Evolutionary conservation across 2,113 vertebrate genomes (phyloP).

Genomic region (Oryzias melastigma): DNA sequence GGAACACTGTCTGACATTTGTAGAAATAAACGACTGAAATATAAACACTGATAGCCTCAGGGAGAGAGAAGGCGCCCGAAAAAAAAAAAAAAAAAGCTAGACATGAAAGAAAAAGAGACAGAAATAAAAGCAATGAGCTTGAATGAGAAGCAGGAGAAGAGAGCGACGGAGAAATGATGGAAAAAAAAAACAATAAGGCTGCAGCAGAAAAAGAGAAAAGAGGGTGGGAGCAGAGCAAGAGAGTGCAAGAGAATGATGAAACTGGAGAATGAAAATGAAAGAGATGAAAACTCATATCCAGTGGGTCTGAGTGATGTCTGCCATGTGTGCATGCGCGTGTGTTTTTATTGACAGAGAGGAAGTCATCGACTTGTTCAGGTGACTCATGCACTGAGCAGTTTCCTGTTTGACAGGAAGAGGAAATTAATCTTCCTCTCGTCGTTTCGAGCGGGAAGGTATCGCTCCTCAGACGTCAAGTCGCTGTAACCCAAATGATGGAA

Average conservation of each 20-base stretch:
- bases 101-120: slow-evolving; percentile 54
- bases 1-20: slow-evolving; percentile 75
- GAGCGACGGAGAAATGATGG: slow-evolving; percentile 56
- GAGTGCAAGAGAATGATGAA: slow-evolving; percentile 52
- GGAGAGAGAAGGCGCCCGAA: slow-evolving; percentile 38
- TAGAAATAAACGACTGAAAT: slow-evolving; percentile 78
- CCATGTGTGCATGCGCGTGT: slow-evolving; percentile 16
- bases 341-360: slow-evolving; percentile 53
- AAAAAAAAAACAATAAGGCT: slow-evolving; percentile 57
- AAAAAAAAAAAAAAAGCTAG: slow-evolving; percentile 17
- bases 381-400: slow-evolving; percentile 51
- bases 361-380: slow-evolving; percentile 58
- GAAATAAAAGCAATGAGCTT: slow-evolving; percentile 54
- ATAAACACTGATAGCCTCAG: slow-evolving; percentile 67
- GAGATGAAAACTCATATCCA: slow-evolving; percentile 71
- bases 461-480: slow-evolving; percentile 17
- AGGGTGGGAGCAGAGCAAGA: slow-evolving; percentile 27
- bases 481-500: slow-evolving; percentile 33
- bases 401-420: slow-evolving; percentile 63
- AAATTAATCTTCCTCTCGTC: slow-evolving; percentile 57
- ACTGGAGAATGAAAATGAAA: slow-evolving; percentile 67
- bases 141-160: slow-evolving; percentile 55
- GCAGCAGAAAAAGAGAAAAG: slow-evolving; percentile 48
- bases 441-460: slow-evolving; percentile 15
- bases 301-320: slow-evolving; percentile 64